phyloP scores from a whole-genome alignment of 1,140 invertebrate genomes.

The Latrodectus geometricus region DNA sequence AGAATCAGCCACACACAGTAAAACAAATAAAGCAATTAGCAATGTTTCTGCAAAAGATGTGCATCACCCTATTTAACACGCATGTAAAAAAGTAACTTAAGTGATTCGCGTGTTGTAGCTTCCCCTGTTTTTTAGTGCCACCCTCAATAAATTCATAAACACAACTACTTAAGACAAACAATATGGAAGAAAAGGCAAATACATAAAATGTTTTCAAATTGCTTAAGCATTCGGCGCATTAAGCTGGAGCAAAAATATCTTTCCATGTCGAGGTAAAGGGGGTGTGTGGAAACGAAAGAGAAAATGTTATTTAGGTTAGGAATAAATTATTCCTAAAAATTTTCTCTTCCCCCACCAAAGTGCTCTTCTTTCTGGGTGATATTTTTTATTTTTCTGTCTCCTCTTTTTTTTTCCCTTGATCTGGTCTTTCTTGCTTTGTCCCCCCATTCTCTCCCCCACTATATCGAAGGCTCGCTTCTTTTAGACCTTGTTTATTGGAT shows the following conservation, averaged over 20 bases:
- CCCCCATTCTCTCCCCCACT: background rate
- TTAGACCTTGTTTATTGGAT: slow-evolving; percentile 49
- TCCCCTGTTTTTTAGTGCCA: slow-evolving; percentile 1
- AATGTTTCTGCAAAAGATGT: too few species aligned
- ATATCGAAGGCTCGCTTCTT: slow-evolving; percentile 21
- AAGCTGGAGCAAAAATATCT: slow-evolving; percentile 26
- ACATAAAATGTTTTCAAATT: slow-evolving; percentile 61
- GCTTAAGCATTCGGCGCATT: slow-evolving; percentile 53
- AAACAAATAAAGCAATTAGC: too few species aligned
- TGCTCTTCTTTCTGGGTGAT: slow-evolving; percentile 5
- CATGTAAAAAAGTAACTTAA: background rate
- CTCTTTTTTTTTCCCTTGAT: slow-evolving; percentile 3
- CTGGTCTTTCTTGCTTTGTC: background rate
- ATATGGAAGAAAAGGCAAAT: slow-evolving; percentile 27
- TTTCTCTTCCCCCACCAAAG: slow-evolving; percentile 8
- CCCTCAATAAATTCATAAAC: slow-evolving; percentile 54
- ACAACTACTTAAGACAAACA: slow-evolving; percentile 47
- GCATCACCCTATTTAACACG: too few species aligned
- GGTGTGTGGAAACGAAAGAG: slow-evolving; percentile 31
- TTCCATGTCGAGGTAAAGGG: background rate
- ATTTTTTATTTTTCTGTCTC: background rate
- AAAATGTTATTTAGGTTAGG: slow-evolving; percentile 62
- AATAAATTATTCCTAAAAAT: slow-evolving; percentile 59
- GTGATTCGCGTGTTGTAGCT: background rate
- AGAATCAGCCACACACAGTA: too few species aligned